A percentile compares a stretch with the other conserved stretches of the same genome.
Conservation (phyloP, 2,888 invertebrate species). For the Criorhina ranunculi region DNA sequence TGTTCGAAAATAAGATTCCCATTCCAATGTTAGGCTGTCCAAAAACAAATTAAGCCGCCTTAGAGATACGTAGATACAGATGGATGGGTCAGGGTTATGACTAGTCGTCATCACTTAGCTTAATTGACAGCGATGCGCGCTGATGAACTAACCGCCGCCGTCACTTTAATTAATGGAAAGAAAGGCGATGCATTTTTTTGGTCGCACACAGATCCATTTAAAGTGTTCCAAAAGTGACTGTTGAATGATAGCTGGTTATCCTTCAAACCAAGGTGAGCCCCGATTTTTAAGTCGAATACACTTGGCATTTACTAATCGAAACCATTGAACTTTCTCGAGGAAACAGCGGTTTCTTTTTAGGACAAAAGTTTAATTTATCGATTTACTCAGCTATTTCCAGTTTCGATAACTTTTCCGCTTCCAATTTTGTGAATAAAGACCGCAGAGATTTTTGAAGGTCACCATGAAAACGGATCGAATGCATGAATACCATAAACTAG, state of each 20-base stretch:
- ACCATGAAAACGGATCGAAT: background rate
- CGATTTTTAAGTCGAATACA: background rate
- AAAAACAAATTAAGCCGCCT: constrained; percentile 5
- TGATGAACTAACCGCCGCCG: constrained; percentile 1
- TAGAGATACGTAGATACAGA: constrained; percentile 2
- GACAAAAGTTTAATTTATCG: background rate
- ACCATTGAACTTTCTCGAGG: constrained; percentile 16
- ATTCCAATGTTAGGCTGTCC: constrained; percentile 40
- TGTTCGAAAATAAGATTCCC: background rate
- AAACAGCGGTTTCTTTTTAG: background rate
- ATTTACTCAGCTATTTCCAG: background rate
- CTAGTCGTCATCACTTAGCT: constrained; percentile 28
- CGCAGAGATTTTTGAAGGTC: constrained; percentile 23
- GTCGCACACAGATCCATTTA: constrained; percentile 14
- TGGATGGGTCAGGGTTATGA: constrained; percentile 61
- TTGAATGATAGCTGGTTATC: constrained; percentile 2
- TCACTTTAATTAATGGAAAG: constrained; percentile 14
- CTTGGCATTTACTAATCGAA: background rate
- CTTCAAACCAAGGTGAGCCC: background rate
- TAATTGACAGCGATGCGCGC: constrained; percentile 10
- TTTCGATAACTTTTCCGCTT: constrained; percentile 16
- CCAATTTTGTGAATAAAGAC: constrained; percentile 7
- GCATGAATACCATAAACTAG: background rate
- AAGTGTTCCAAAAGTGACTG: constrained; percentile 10
- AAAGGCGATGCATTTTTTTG: constrained; percentile 2